Evolutionary conservation across 2,888 invertebrate species (phyloP).

Genomic region (Agrypnus murinus): DNA sequence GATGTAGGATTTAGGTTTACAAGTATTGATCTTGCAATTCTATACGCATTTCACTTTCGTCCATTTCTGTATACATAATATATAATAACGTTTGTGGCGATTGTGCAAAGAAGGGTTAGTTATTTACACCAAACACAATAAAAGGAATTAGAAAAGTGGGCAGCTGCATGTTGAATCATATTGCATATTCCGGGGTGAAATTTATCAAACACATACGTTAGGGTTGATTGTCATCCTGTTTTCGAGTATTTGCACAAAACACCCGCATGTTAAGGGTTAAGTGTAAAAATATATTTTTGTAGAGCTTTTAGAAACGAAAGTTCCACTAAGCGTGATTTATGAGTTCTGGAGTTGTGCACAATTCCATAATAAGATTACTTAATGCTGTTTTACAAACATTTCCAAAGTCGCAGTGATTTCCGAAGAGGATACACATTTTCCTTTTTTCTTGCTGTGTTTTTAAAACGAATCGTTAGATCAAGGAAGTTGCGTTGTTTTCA

Average conservation of each 20-base stretch:
- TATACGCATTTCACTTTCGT: constrained; percentile 36
- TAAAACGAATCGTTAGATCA: not conserved
- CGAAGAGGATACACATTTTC: not conserved
- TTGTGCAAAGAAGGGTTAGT: constrained; percentile 45
- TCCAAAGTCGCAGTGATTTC: not conserved
- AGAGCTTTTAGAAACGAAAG: constrained; percentile 28
- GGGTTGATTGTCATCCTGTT: constrained; percentile 11
- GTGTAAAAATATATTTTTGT: constrained; percentile 33
- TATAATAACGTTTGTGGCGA: not conserved
- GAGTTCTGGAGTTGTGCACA: not conserved
- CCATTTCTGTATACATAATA: not conserved
- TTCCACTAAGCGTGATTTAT: constrained; percentile 33
- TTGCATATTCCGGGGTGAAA: constrained; percentile 35
- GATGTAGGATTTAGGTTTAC: constrained; percentile 27
- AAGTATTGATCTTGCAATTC: constrained; percentile 45
- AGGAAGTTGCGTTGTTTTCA: not conserved
- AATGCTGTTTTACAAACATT: not conserved
- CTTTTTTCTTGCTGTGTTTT: constrained; percentile 1
- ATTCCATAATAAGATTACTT: constrained; percentile 11
- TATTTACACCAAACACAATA: constrained; percentile 45
- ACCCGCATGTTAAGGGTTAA: constrained; percentile 48
- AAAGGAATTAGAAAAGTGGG: constrained; percentile 28
- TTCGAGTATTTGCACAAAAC: constrained; percentile 40
- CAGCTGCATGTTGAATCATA: constrained; percentile 47
- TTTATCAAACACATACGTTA: constrained; percentile 13